Base-by-base conservation (phyloP, 2,888 invertebrate genomes). In the Celastrina argiolus region DNA sequence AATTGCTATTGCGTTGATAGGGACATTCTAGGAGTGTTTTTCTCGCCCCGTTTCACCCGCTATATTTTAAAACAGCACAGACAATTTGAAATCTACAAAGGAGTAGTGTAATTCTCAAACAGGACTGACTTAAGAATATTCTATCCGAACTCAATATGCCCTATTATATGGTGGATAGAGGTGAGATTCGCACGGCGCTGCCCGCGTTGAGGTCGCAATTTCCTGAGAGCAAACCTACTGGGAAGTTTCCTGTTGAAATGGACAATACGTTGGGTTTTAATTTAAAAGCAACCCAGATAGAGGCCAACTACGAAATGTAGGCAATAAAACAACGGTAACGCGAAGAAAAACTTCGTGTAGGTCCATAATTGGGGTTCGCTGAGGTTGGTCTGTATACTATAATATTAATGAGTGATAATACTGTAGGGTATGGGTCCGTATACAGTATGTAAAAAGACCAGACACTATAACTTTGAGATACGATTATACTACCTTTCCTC, bases 181-280 rank as follows among this genome's bases (percentile, higher is more conserved):
- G 65, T 67, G 63, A 65, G 16, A 59, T 41, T 69, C 34, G 36
- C 65, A 39, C 26, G 18, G 45, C 26, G 61, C 59, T 59, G 58
- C 59, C 56, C 18, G 58, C 58, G 66, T 66, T 68, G 74, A 71
- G 74, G 75, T 79, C 78, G 82, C 82, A 83, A 83, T 83, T 83
- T 83, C 83, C 83, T 80, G 81, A 74, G 75, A 78, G 65, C 59
- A 72, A 74, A 70, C 76, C 70, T 73, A 72, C 72, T 74, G 58
- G 63, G 69, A 68, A 76, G 74, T 74, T 78, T 77, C 76, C 76
- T 74, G 71, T 72, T 74, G 68, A 66, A 73, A 70, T 70, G 75
- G 76, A 82, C 80, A 81, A 81, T 80, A 75, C 75, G 74, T 71
- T 72, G 70, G 74, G 75, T 72, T 81, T 81, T 79, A 76, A 79